Base-by-base conservation (phyloP, 2,888 invertebrate genomes). In the Hemicrepidius hirtus region DNA sequence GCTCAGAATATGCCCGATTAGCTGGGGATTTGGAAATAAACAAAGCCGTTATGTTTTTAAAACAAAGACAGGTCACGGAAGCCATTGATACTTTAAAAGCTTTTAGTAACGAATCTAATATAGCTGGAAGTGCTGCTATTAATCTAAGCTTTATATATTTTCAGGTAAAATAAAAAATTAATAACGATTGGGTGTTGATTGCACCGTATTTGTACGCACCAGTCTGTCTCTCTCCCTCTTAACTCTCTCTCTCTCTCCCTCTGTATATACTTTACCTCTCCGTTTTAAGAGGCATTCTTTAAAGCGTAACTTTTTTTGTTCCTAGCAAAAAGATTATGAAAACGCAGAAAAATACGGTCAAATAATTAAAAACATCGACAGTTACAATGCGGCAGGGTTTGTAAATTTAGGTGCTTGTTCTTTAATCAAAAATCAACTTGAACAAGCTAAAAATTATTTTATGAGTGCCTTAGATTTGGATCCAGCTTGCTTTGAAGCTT, bases 21-120 rank as follows among this genome's bases (percentile, higher is more conserved):
- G 97, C 95, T 49, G 94, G 93, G 80, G 98, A 95, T 88, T 87
- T 97, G 77, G 97, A 97, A 87, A 93, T 97, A 76, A 96, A 95
- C 86, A 97, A 97, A 86, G 96, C 96, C 0, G 91, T 96, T 75
- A 95, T 95, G 84, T 94, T 92, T 84, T 87, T 97, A 60, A 93
- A 94, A 73, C 94, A 95, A 84, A 92, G 94, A 75, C 94, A 96
- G 83, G 90, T 96, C 64, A 88, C 88, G 60, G 89, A 94, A 85
- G 96, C 97, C 0, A 92, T 95, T 63, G 95, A 95, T 76, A 94
- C 95, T 0, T 86, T 97, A 64, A 94, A 95, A 84, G 92, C 93
- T 74, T 96, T 96, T 83, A 95, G 96, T 84, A 95, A 94, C 83
- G 94, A 95, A 79, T 95, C 95, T 65, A 92, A 92, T 16, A 94